Evolutionary conservation across 64 coral and sea anemone genomes (phyloP), one percentile per base, ranked within the genome.

Genomic region (Anthopleura sola): DNA sequence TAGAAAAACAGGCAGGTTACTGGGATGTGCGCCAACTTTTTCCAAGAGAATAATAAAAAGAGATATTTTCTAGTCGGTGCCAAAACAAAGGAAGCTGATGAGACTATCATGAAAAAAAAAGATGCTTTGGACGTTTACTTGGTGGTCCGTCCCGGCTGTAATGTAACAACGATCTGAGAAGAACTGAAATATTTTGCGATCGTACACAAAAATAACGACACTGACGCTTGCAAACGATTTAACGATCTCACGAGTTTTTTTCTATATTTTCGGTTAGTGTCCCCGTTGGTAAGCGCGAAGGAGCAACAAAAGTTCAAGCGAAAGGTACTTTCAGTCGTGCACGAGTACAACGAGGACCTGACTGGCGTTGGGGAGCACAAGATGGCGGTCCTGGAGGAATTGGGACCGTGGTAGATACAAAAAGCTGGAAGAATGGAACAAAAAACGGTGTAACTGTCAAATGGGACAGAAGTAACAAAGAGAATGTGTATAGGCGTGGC

Each of bases 271-370:
- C 34, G 54, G 7, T 34, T 29, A 90, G 88, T 20, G 49, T 77
- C 2, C 26, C 20, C 11, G 93, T 95, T 36, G 93, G 93, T 16
- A 88, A 62, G 71, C 86, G 93, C 13, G 39, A 81, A 75, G 93
- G 93, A 55, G 75, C 88, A 3, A 76, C 51, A 31, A 95, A 91
- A 46, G 0, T 88, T 6, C 80, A 84, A 68, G 46, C 89, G 3
- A 44, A 28, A 47, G 92, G 92, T 1, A 90, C 89, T n/a, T 94
- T 94, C 39, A 87, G 85, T 21, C 78, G 88, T 12, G 92, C 92
- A 23, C 81, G 76, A 14, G 93, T 94, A 23, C 34, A 55, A 51
- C 85, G 93, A 24, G 88, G 93, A 24, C 80, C 53, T 15, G 93
- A 94, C 24, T 90, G 88, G 93, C 48, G 87, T 13, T 90, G 88